A percentile compares a stretch with the other conserved stretches of the same genome.
phyloP scores from a whole-genome alignment of 2,113 vertebrate genomes.

The Ceuthmochares aereus region DNA sequence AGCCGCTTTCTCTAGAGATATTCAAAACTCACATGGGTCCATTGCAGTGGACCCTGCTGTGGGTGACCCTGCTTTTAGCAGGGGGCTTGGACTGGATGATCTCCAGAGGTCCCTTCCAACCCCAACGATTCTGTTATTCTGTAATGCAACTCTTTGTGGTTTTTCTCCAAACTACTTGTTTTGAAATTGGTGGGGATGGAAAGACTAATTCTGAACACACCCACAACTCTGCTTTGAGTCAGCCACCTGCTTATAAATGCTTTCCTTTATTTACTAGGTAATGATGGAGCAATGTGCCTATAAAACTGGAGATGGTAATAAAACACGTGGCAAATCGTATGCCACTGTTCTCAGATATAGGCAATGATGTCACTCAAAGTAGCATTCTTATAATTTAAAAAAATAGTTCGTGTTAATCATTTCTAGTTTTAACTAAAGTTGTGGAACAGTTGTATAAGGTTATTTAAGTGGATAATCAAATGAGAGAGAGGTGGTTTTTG shows the following conservation, averaged over 20 bases:
- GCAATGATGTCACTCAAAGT: background rate
- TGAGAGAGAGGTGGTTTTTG: background rate
- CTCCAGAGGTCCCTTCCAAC: no score
- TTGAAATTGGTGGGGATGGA: background rate
- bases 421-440: background rate
- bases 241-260: background rate
- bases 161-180: background rate
- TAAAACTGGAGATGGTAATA: background rate
- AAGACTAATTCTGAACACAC: background rate
- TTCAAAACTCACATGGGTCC: no score
- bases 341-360: background rate
- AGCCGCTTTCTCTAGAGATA: no score
- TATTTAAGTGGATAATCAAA: background rate
- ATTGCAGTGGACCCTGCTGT: no score
- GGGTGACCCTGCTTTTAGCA: no score
- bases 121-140: no score
- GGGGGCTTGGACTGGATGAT: no score
- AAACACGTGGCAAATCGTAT: fast-evolving
- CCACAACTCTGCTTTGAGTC: background rate
- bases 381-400: background rate
- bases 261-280: background rate
- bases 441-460: background rate
- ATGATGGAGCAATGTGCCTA: fast-evolving
- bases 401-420: background rate
- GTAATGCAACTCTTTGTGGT: background rate